Base-by-base conservation (phyloP, 2,797 vertebrate species). In the Bovichtus diacanthus region DNA sequence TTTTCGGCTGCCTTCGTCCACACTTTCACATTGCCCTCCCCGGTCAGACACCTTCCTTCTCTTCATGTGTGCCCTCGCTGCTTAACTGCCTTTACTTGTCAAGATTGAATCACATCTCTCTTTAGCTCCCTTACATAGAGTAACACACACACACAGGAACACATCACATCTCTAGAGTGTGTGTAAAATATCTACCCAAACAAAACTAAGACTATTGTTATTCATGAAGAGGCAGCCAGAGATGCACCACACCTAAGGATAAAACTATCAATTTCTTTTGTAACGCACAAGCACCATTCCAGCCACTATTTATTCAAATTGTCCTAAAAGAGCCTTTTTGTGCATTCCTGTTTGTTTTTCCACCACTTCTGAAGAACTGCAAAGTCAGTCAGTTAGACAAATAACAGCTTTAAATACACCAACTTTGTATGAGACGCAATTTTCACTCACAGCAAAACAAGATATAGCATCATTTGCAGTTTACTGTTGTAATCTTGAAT, bases 1-100 rank as follows among this genome's bases (percentile, higher is more conserved):
- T 93, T 92, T 92, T 90, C 87, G 76, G 88, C 84, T 76, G 43
- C 74, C 74, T 70, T 76, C 27, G 7, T 78, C 82, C 78, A 70
- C 73, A 38, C 75, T 62, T 79, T 82, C 76, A 60, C 84, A 56
- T 66, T 53, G 53, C 67, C 76, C 61, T 67, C 44, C 44, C 36
- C 43, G 31, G 46, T 68, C 86, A 74, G 69, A 70, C 81, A 81
- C 68, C 65, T 49, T 70, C 72, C 69, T 74, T 72, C 56, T 80
- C 78, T 88, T 84, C 77, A 82, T 76, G 79, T 79, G 76, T 76
- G 78, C 76, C 76, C 78, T 78, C 31, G 9, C 82, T 76, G 76
- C 77, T 90, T 75, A 88, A 85, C 87, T 77, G 85, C 63, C 70
- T 84, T 81, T 78, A 78, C 68, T 73, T 74, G 80, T 76, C 85